A percentile compares a stretch with the other conserved stretches of the same genome.
phyloP scores from a whole-genome alignment of 2,797 vertebrate genomes.

The Gymnopithys bicolor region DNA sequence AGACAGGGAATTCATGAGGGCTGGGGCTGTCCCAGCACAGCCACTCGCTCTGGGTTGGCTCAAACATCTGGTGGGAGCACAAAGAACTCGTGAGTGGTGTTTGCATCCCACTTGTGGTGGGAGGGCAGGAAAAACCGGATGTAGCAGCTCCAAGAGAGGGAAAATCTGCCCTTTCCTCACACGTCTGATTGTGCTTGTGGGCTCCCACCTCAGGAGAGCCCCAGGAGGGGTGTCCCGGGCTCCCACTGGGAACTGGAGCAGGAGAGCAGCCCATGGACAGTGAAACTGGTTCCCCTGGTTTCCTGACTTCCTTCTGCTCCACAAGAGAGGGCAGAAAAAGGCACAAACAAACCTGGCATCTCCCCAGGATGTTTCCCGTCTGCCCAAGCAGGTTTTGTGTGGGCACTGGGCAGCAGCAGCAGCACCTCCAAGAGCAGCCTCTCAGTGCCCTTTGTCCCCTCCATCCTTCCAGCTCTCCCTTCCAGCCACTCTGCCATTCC shows the following conservation, averaged over 20 bases:
- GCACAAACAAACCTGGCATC: neutral
- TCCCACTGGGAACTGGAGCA: neutral
- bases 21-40: neutral
- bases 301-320: neutral
- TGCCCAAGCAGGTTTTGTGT: neutral
- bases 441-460: neutral
- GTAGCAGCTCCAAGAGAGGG: neutral
- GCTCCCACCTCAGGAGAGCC: neutral
- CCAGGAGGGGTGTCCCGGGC: neutral
- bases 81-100: neutral
- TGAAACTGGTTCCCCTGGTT: fast-evolving
- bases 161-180: neutral
- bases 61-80: neutral
- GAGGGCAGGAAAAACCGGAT: neutral
- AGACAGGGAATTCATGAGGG: conserved; percentile 1
- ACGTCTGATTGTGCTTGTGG: neutral
- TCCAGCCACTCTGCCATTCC: fast-evolving
- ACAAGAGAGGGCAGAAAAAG: fast-evolving
- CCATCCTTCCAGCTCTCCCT: neutral
- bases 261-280: neutral
- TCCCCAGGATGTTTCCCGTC: neutral
- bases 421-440: neutral
- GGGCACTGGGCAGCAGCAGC: neutral
- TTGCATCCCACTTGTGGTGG: neutral
- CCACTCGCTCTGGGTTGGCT: neutral